Evolutionary conservation across 2,888 invertebrate species (phyloP).

Genomic region (Dynastes tityus): DNA sequence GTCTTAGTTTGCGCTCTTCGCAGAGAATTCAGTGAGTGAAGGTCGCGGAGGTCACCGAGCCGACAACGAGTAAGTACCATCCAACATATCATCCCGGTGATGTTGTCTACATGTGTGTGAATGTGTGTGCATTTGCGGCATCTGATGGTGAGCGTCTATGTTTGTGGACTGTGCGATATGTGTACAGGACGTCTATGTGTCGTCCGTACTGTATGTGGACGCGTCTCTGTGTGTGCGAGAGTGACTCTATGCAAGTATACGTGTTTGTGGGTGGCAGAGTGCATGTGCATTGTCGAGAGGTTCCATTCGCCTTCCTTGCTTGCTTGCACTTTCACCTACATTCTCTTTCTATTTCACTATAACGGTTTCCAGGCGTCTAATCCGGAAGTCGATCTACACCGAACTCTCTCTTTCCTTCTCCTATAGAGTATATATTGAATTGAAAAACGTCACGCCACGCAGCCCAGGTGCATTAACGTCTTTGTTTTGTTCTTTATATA

Average conservation of each 20-base stretch:
- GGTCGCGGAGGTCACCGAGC: conserved; percentile 63
- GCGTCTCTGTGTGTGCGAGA: conserved; percentile 44
- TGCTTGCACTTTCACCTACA: conserved; percentile 61
- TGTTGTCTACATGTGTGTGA: conserved; percentile 49
- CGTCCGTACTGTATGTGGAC: conserved; percentile 49
- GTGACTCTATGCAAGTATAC: conserved; percentile 45
- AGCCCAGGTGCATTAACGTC: conserved; percentile 61
- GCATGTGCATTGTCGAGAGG: conserved; percentile 55
- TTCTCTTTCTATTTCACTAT: conserved; percentile 48
- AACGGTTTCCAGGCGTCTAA: conserved; percentile 38
- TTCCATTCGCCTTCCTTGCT: conserved; percentile 53
- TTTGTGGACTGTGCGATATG: conserved; percentile 9
- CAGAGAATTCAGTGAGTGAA: conserved; percentile 64
- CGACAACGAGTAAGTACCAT: conserved; percentile 60
- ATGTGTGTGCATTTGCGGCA: conserved; percentile 56
- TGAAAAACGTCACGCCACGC: conserved; percentile 44
- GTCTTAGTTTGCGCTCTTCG: conserved; percentile 68
- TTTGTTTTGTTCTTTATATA: conserved; percentile 69
- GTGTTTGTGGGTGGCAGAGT: conserved; percentile 48
- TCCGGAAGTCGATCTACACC: conserved; percentile 56
- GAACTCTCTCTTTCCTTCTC: conserved; percentile 29
- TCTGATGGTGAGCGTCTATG: conserved; percentile 24
- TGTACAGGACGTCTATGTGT: neutral
- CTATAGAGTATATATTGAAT: conserved; percentile 30
- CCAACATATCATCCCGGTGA: conserved; percentile 50